phyloP scores from a whole-genome alignment of 1,140 invertebrate genomes.

The Ooceraea biroi region DNA sequence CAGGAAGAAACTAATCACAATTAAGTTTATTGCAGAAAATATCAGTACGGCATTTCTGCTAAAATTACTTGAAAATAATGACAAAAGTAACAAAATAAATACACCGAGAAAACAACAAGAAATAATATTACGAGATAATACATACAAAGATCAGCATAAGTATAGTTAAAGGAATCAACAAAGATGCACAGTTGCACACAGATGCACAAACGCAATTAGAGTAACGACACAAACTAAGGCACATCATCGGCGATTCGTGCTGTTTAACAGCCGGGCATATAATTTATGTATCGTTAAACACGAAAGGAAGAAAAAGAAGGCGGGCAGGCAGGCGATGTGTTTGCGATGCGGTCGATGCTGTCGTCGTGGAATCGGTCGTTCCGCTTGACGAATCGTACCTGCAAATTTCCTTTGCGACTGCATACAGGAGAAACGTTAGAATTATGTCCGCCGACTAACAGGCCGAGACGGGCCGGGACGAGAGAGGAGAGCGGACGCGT shows the following conservation, averaged over 20 bases:
- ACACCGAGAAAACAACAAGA: not conserved
- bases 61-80: too few species aligned
- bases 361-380: not conserved
- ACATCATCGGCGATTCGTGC: not conserved
- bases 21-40: too few species aligned
- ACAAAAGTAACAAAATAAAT: not conserved
- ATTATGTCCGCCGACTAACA: conserved; percentile 50
- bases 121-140: too few species aligned
- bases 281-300: conserved; percentile 10
- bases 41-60: too few species aligned
- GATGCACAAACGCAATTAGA: not conserved
- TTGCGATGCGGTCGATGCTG: not conserved
- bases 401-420: conserved; percentile 4
- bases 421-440: conserved; percentile 59
- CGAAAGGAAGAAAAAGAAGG: not conserved
- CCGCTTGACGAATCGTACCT: conserved; percentile 27
- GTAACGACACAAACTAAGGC: not conserved
- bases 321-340: not conserved
- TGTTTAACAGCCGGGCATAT: not conserved
- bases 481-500: not conserved
- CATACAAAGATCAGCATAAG: not conserved
- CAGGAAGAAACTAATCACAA: too few species aligned
- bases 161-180: not conserved
- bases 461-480: conserved; percentile 9
- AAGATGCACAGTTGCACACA: not conserved